Evolutionary conservation across 2,797 vertebrate species (phyloP).

Genomic region (Clarias laeviceps): DNA sequence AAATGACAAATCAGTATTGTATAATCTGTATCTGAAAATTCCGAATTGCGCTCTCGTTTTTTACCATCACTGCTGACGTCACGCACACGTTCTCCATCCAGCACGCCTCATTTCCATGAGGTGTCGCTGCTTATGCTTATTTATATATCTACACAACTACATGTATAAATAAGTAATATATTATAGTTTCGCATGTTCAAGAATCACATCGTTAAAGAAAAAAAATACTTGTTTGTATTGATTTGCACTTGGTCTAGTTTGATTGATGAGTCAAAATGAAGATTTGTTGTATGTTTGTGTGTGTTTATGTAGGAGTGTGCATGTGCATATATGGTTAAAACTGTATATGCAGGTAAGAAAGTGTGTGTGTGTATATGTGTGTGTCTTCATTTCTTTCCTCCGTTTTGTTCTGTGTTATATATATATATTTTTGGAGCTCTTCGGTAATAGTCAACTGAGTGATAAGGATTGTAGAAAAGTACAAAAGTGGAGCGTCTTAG

Average conservation of each 20-base stretch:
- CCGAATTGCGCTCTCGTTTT: background rate
- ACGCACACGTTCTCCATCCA: conserved; percentile 10
- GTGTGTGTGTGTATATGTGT: conserved; percentile 31
- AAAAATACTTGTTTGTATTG: conserved; percentile 64
- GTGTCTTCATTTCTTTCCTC: conserved; percentile 2
- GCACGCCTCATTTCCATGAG: conserved; percentile 35
- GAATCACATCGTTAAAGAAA: conserved; percentile 42
- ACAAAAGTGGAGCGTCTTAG: background rate
- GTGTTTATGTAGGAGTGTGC: conserved; percentile 20
- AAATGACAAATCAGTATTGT: background rate
- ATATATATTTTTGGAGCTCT: background rate
- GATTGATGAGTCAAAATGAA: conserved; percentile 32
- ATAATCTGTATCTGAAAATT: background rate
- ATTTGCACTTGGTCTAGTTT: conserved; percentile 65
- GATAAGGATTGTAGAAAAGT: background rate
- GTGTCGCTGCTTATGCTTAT: conserved; percentile 20
- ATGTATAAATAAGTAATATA: conserved; percentile 55
- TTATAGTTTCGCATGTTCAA: conserved; percentile 56
- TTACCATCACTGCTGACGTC: conserved; percentile 15
- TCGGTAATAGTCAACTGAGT: background rate
- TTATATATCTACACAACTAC: conserved; percentile 41
- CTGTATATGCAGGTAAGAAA: conserved; percentile 1
- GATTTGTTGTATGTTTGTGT: conserved; percentile 47
- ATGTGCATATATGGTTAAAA: background rate
- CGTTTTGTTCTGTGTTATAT: conserved; percentile 13